A percentile compares a stretch with the other conserved stretches of the same genome.
Conservation (phyloP, 2,888 invertebrate genomes). For the Bugulina stolonifera region DNA sequence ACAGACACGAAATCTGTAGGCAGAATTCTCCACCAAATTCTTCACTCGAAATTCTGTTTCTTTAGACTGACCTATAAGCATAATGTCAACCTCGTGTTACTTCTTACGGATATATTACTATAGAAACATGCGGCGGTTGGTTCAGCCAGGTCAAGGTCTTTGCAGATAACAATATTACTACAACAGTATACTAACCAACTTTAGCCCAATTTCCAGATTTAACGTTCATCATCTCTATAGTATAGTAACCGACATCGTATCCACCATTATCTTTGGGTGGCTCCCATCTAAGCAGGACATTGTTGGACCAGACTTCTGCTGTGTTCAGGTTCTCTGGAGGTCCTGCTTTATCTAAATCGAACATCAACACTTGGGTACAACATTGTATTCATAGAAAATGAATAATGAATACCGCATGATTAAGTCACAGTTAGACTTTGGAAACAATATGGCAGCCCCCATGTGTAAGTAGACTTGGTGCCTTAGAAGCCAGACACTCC, state of each 20-base stretch:
- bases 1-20: slow-evolving; percentile 22
- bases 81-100: too few species aligned
- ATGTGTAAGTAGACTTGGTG: too few species aligned
- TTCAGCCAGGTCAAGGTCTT: too few species aligned
- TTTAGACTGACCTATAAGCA: neutral
- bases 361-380: slow-evolving; percentile 13
- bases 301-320: slow-evolving; percentile 91
- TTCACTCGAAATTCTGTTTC: slow-evolving; percentile 21
- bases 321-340: slow-evolving; percentile 48
- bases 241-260: slow-evolving; percentile 82
- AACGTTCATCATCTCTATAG: slow-evolving; percentile 63
- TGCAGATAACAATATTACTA: too few species aligned
- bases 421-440: neutral
- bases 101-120: too few species aligned
- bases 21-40: neutral
- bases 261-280: slow-evolving; percentile 94
- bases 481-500: too few species aligned
- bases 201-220: neutral
- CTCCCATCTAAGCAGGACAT: slow-evolving; percentile 91
- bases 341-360: slow-evolving; percentile 49
- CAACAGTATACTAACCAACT: slow-evolving; percentile 16
- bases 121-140: too few species aligned
- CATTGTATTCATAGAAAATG: too few species aligned
- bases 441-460: neutral
- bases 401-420: neutral